Evolutionary conservation across 2,113 vertebrate species (phyloP), one percentile per base, ranked within the genome.

Genomic region (Larimichthys crocea): DNA sequence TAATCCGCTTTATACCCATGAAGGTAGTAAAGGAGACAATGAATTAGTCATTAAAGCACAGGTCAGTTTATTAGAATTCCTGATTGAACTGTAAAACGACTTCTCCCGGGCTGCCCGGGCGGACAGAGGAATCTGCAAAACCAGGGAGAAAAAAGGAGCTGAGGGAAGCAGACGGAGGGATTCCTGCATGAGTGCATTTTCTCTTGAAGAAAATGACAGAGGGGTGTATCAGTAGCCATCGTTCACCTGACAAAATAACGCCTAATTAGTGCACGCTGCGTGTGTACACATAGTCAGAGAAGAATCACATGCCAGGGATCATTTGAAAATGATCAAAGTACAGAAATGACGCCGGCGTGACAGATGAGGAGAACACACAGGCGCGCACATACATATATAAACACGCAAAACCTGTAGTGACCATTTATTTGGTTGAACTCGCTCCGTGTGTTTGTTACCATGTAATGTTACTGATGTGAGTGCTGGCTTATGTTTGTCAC

Each of bases 21-120:
- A 92, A 94, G 91, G 93, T 93, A 94, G 94, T 95, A 94, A 95
- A 95, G 92, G 90, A 93, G 93, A 93, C 94, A 94, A 93, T 95
- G 94, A 94, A 95, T 94, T 95, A 95, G 92, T 94, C 92, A 93
- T 95, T 95, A 95, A 94, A 94, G 92, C 81, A 85, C 91, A 94
- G 93, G 93, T 95, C 92, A 94, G 93, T 94, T 95, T 94, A 96
- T 95, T 94, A 94, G 92, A 94, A 94, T 91, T 92, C 93, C 92
- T 95, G 93, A 94, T 94, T 95, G 93, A 95, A 95, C 93, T 93
- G 94, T 95, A 93, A 94, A 95, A 94, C 78, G 86, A 93, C 93
- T 94, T 92, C 90, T 92, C 77, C 82, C 61, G 22, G 85, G 89
- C 89, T 86, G 87, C 83, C 72, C 24, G 76, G 61, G 63, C 15